A percentile compares a stretch with the other conserved stretches of the same genome.
Conservation (phyloP, 1,140 invertebrate species). For the Drosophila azteca region DNA sequence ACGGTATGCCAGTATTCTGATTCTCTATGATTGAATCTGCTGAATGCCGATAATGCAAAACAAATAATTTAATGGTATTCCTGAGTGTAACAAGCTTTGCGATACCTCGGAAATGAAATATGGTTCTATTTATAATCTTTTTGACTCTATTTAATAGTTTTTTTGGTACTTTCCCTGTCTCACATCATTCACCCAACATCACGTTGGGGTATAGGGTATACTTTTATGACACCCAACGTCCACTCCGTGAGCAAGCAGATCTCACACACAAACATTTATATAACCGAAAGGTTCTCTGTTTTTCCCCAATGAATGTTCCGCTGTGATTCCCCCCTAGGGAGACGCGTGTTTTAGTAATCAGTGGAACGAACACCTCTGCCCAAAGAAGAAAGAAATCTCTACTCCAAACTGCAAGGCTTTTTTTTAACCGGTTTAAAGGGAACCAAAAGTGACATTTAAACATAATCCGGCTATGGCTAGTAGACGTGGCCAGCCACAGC, state of each 20-base stretch:
- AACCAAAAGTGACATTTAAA: constrained; percentile 1
- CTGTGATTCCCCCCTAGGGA: background rate
- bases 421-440: constrained; percentile 29
- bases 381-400: background rate
- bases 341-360: background rate
- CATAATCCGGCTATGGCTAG: background rate
- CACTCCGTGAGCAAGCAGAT: background rate
- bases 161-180: no score
- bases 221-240: background rate
- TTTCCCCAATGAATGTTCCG: background rate
- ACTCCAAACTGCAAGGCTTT: background rate
- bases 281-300: background rate
- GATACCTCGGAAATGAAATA: no score
- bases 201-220: background rate
- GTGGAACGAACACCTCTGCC: no score
- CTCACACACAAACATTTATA: background rate
- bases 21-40: constrained; percentile 29
- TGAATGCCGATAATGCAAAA: constrained; percentile 6
- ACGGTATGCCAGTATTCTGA: background rate
- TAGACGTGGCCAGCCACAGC: constrained; percentile 5
- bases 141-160: no score
- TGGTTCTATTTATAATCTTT: no score
- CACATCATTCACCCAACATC: background rate
- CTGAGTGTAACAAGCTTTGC: background rate
- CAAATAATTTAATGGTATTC: background rate